Evolutionary conservation across 2,797 vertebrate genomes (phyloP).

Genomic region (Sphenopsis melanotis): DNA sequence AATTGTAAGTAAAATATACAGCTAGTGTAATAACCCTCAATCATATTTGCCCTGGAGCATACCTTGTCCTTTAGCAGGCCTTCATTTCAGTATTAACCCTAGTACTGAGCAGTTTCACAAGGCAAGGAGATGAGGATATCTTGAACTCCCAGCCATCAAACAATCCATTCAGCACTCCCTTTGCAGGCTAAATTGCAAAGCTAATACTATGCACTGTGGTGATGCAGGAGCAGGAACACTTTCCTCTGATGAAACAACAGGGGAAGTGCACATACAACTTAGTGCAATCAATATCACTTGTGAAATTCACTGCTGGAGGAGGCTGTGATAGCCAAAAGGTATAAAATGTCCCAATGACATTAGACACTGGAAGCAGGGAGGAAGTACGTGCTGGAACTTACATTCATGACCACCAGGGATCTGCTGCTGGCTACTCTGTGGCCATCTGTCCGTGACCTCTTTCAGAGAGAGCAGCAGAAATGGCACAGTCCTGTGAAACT

Average conservation of each 20-base stretch:
- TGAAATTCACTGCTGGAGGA: slow-evolving; percentile 1
- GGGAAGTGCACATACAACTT: accelerated
- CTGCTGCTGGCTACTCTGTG: not conserved
- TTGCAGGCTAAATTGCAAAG: not conserved
- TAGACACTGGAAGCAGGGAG: not conserved
- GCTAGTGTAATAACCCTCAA: not conserved
- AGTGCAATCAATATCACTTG: not conserved
- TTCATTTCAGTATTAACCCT: not conserved
- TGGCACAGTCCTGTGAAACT: not conserved
- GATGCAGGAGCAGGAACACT: not conserved
- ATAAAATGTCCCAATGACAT: not conserved
- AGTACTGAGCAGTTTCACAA: not conserved
- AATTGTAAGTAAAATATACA: not conserved
- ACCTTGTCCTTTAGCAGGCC: not conserved
- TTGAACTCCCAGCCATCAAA: not conserved
- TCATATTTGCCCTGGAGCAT: not conserved
- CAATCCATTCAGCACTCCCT: not conserved
- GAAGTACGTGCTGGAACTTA: not conserved
- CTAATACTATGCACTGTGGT: not conserved
- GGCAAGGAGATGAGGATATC: not conserved
- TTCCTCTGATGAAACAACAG: not conserved
- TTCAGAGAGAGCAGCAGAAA: not conserved
- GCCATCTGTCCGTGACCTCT: accelerated
- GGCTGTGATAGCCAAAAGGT: not conserved
- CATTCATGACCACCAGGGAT: not conserved